These are phyloP conservation scores for Catostomus latipinnis DNA, from an alignment of 2,797 vertebrate genomes.

Conservation along the genomic window DNA sequence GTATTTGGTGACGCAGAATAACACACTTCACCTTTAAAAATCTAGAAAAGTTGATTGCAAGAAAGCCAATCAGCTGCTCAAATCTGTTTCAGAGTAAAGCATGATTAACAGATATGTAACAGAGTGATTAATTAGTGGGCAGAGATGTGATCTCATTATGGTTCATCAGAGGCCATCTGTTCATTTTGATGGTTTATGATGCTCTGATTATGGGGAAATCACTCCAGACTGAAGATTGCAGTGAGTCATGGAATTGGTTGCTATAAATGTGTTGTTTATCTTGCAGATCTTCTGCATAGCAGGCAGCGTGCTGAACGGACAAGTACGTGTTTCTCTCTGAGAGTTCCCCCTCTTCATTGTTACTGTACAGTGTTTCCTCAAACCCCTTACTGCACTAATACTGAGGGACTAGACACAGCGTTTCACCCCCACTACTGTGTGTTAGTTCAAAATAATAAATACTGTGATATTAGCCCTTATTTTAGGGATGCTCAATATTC, in stretches of 20 bases:
- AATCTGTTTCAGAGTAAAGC: no score
- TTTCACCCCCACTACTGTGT: not conserved
- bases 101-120: no score
- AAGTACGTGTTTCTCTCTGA: conserved; percentile 53
- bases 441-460: not conserved
- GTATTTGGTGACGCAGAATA: no score
- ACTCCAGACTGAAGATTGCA: not conserved
- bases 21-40: no score
- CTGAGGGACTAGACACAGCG: not conserved
- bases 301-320: conserved; percentile 51
- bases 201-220: conserved; percentile 9
- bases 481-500: conserved; percentile 12
- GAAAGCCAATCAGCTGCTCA: no score
- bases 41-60: no score
- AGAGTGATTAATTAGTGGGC: no score
- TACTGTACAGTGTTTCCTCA: conserved; percentile 24
- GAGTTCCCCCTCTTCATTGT: conserved; percentile 15
- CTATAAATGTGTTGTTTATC: conserved; percentile 62
- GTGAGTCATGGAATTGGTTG: conserved; percentile 3
- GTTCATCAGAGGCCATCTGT: not conserved
- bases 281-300: conserved; percentile 67
- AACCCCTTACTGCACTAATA: conserved; percentile 6
- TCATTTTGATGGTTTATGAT: conserved; percentile 4
- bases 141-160: no score
- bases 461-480: not conserved